These are phyloP conservation scores for Luscinia luscinia DNA, from an alignment of 2,797 vertebrate genomes.

Conservation along the genomic window DNA sequence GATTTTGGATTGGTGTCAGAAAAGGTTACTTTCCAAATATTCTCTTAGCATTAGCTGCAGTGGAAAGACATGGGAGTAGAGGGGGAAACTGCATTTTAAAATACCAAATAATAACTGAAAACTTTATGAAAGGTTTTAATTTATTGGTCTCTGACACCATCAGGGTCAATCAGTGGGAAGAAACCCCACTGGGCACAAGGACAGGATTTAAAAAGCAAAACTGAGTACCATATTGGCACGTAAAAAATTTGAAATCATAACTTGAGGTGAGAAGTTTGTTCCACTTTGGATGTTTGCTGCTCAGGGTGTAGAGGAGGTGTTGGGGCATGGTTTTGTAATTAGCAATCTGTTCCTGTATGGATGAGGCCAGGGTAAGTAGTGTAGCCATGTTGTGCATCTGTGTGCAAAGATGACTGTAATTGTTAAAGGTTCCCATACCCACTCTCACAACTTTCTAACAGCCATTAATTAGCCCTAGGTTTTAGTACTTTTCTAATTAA, in stretches of 20 bases:
- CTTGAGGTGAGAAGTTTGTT: conserved; percentile 56
- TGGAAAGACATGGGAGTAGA: background rate
- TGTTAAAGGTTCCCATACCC: background rate
- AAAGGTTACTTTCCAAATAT: background rate
- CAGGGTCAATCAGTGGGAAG: background rate
- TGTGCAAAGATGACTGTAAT: background rate
- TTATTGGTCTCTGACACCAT: background rate
- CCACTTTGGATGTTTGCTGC: conserved; percentile 15
- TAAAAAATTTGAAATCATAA: background rate
- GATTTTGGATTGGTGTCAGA: background rate
- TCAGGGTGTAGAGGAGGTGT: conserved; percentile 17
- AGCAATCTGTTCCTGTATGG: conserved; percentile 32
- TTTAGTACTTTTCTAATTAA: conserved; percentile 19
- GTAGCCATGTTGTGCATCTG: background rate
- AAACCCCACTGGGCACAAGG: background rate
- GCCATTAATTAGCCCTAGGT: background rate
- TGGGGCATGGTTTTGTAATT: conserved; percentile 33
- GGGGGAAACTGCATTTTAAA: background rate
- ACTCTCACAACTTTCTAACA: conserved; percentile 2
- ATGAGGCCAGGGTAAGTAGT: background rate
- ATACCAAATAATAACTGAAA: background rate
- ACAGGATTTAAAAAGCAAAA: background rate
- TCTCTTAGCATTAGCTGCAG: background rate
- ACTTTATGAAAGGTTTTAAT: background rate
- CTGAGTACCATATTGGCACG: background rate